A percentile compares a stretch with the other conserved stretches of the same genome.
phyloP scores from a whole-genome alignment of 1,140 invertebrate genomes.

The Heliothis virescens region DNA sequence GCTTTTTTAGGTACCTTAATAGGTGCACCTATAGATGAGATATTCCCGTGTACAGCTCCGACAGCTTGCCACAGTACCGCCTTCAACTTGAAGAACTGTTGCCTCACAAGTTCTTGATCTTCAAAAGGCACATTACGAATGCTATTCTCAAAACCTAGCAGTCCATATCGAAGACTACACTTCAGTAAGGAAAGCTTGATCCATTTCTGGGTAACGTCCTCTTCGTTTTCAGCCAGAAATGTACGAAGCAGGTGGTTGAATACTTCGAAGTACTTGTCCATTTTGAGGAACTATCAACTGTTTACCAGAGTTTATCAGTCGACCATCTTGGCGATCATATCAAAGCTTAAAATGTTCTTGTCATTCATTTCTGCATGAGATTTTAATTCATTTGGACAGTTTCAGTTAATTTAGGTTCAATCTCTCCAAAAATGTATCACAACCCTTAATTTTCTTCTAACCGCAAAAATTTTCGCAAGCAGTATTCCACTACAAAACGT shows the following conservation, averaged over 20 bases:
- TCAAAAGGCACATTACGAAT: conserved; percentile 47
- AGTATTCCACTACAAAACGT: conserved; percentile 22
- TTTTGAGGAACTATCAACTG: not conserved
- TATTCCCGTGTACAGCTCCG: conserved; percentile 69
- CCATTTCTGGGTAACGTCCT: conserved; percentile 67
- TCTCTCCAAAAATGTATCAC: not conserved
- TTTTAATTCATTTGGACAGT: not conserved
- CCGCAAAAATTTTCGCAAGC: not conserved
- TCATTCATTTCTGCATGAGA: not conserved
- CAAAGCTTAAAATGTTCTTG: too few relatives aligned
- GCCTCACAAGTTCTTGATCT: conserved; percentile 55
- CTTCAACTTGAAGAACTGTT: conserved; percentile 67
- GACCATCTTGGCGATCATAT: too few relatives aligned
- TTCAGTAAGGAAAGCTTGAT: conserved; percentile 71
- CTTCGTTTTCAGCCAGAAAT: conserved; percentile 52
- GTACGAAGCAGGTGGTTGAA: conserved; percentile 58
- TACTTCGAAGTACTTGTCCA: conserved; percentile 45
- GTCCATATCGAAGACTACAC: conserved; percentile 59
- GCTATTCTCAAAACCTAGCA: conserved; percentile 61
- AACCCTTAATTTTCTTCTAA: not conserved
- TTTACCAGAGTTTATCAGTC: too few relatives aligned
- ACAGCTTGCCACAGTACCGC: conserved; percentile 70
- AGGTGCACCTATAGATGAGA: conserved; percentile 46
- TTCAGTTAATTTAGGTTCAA: not conserved
- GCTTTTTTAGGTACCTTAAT: conserved; percentile 50